Evolutionary conservation across 2,888 invertebrate genomes (phyloP).

Genomic region (Chaitophorus viminalis): DNA sequence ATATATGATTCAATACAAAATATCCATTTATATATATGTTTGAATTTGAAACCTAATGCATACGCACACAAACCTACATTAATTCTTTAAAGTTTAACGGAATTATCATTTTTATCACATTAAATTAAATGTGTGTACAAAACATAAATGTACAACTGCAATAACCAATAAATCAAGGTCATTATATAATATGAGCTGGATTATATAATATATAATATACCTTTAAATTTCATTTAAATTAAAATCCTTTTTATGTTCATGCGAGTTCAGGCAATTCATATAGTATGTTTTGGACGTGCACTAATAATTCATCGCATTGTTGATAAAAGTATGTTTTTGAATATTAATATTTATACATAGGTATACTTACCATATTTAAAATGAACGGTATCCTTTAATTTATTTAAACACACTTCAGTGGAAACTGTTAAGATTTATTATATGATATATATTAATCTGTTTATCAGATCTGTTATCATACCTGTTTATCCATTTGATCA

Average conservation of each 20-base stretch:
- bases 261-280: neutral
- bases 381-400: too few relatives aligned
- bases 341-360: neutral
- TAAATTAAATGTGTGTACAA: neutral
- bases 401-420: too few relatives aligned
- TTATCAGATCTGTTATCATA: too few relatives aligned
- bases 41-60: neutral
- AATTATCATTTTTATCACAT: neutral
- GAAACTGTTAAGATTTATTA: too few relatives aligned
- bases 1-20: neutral
- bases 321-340: neutral
- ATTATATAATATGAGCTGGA: neutral
- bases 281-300: neutral
- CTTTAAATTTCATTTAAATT: neutral
- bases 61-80: neutral
- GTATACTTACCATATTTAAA: too few relatives aligned
- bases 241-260: neutral
- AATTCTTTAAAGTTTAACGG: neutral
- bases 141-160: neutral
- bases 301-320: neutral
- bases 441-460: too few relatives aligned
- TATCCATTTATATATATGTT: neutral
- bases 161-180: neutral
- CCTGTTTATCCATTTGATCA: too few relatives aligned
- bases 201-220: neutral